Evolutionary conservation across 2,888 invertebrate genomes (phyloP).

Genomic region (Yponomeuta malinellus): DNA sequence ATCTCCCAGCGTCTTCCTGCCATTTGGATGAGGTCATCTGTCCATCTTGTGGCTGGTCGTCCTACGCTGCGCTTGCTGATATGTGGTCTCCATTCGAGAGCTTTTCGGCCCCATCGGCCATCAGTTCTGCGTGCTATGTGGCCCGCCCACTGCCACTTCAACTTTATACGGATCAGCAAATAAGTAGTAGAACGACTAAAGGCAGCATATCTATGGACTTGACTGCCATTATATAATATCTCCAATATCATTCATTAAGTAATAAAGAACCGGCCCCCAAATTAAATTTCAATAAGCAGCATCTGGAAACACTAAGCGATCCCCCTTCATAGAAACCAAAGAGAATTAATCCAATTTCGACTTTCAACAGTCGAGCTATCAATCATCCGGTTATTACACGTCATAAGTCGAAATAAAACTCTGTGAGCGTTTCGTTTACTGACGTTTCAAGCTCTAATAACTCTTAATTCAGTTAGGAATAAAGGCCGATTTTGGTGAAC

Average conservation of each 20-base stretch:
- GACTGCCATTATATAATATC: too few species aligned
- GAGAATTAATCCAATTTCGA: constrained; percentile 46
- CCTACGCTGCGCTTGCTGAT: too few species aligned
- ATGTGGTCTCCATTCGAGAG: too few species aligned
- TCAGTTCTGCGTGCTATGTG: too few species aligned
- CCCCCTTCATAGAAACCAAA: constrained; percentile 35
- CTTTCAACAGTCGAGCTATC: constrained; percentile 49
- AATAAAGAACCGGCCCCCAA: background rate
- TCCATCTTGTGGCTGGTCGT: too few species aligned
- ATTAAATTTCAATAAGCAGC: constrained; percentile 28
- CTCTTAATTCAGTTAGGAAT: background rate
- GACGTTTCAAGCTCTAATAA: background rate
- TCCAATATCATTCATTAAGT: background rate
- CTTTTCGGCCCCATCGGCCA: too few species aligned
- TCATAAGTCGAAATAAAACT: constrained; percentile 40
- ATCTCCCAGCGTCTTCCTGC: too few species aligned
- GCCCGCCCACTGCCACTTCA: too few species aligned
- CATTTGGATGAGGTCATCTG: too few species aligned
- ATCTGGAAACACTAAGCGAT: constrained; percentile 28
- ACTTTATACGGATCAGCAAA: too few species aligned
- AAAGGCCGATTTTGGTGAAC: background rate
- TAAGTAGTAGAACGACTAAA: background rate
- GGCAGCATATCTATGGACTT: background rate
- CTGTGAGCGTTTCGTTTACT: background rate
- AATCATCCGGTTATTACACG: constrained; percentile 50